These are phyloP conservation scores for Lithosia quadra DNA, from an alignment of 2,888 invertebrate species.

Conservation along the genomic window DNA sequence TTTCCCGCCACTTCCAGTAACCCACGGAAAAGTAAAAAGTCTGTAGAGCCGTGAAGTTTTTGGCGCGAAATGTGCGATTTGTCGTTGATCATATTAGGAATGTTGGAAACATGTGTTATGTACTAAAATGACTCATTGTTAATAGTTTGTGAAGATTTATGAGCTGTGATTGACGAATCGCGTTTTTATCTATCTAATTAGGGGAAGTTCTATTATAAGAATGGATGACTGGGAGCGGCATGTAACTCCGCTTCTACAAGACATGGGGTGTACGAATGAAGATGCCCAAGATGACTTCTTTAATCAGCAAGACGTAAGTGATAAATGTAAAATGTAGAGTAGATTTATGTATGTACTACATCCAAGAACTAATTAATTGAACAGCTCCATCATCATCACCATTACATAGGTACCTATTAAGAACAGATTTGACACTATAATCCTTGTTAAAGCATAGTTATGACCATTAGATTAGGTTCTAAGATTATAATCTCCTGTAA, in stretches of 20 bases:
- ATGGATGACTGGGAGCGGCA: slow-evolving; percentile 89
- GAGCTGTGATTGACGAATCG: slow-evolving; percentile 72
- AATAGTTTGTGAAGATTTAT: slow-evolving; percentile 71
- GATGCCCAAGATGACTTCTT: slow-evolving; percentile 87
- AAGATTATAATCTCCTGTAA: background rate
- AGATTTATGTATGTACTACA: slow-evolving; percentile 5
- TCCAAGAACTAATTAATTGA: background rate
- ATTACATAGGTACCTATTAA: background rate
- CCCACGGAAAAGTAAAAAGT: slow-evolving; percentile 66
- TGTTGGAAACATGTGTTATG: slow-evolving; percentile 64
- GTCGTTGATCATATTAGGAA: slow-evolving; percentile 49
- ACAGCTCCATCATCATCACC: no score
- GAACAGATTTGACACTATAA: background rate
- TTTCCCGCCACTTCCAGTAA: slow-evolving; percentile 78
- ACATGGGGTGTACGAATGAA: slow-evolving; percentile 85
- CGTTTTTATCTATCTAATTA: slow-evolving; percentile 59
- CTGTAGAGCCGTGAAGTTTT: slow-evolving; percentile 70
- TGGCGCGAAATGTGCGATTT: slow-evolving; percentile 80
- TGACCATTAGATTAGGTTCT: background rate
- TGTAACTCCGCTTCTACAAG: slow-evolving; percentile 86
- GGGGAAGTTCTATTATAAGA: slow-evolving; percentile 66
- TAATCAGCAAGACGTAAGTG: slow-evolving; percentile 87
- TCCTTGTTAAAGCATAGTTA: background rate
- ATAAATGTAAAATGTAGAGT: slow-evolving; percentile 34
- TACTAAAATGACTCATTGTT: slow-evolving; percentile 68